A percentile compares a stretch with the other conserved stretches of the same genome.
Evolutionary conservation across 2,888 invertebrate genomes (phyloP).

Genomic region (Proisotoma minuta): DNA sequence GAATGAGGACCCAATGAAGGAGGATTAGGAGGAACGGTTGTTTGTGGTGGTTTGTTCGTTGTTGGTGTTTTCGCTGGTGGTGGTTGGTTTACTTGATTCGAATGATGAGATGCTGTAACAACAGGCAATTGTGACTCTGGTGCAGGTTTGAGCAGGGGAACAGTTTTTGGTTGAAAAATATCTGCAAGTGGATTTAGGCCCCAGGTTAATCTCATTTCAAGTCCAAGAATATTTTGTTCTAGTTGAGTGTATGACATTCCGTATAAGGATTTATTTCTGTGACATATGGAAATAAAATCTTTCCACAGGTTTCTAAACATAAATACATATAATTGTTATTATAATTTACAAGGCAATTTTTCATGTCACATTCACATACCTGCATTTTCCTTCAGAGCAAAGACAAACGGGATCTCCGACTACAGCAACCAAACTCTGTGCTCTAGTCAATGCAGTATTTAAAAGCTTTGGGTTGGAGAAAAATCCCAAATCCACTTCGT

Average conservation of each 20-base stretch:
- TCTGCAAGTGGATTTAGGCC: slow-evolving; percentile 66
- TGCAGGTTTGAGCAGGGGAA: no score
- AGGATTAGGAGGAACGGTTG: neutral
- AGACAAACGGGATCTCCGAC: slow-evolving; percentile 79
- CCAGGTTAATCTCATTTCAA: slow-evolving; percentile 69
- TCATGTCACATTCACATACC: slow-evolving; percentile 51
- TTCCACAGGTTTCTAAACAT: slow-evolving; percentile 68
- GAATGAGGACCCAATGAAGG: neutral
- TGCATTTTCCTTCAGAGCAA: slow-evolving; percentile 72
- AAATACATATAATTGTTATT: slow-evolving; percentile 9
- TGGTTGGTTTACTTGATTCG: no score
- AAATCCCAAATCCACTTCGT: slow-evolving; percentile 72
- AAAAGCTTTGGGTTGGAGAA: slow-evolving; percentile 73
- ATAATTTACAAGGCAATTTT: neutral
- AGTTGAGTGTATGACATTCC: slow-evolving; percentile 68
- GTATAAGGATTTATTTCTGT: slow-evolving; percentile 65
- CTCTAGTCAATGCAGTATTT: slow-evolving; percentile 77
- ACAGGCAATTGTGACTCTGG: neutral
- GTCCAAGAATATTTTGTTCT: slow-evolving; percentile 65
- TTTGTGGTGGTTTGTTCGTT: neutral
- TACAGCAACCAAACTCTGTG: slow-evolving; percentile 75
- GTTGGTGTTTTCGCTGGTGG: no score
- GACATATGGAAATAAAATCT: slow-evolving; percentile 67
- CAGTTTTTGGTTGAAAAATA: neutral
- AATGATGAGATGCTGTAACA: neutral